Percentiles rank a stretch among this genome's conserved stretches.
Evolutionary conservation across 1,140 invertebrate species (phyloP).

Genomic region (Cotesia typhae): DNA sequence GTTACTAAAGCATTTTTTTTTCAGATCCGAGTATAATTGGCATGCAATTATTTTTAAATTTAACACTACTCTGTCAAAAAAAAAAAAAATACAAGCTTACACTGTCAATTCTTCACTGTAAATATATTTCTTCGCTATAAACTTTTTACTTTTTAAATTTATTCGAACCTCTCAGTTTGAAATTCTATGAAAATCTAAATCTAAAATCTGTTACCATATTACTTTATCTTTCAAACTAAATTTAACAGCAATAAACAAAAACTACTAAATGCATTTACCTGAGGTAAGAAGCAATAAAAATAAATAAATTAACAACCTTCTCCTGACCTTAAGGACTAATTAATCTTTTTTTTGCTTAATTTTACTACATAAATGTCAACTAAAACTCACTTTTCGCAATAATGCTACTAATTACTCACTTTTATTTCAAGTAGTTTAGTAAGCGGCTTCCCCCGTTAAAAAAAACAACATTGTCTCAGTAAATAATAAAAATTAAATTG

Average conservation of each 20-base stretch:
- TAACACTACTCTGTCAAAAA: constrained; percentile 25
- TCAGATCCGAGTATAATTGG: constrained; percentile 27
- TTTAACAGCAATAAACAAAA: background rate
- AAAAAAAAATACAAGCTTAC: constrained; percentile 10
- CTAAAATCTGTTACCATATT: background rate
- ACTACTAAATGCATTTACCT: background rate
- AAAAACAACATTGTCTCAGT: constrained; percentile 33
- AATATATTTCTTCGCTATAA: constrained; percentile 17
- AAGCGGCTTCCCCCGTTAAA: background rate
- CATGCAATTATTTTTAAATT: constrained; percentile 33
- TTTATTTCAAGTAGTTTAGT: background rate
- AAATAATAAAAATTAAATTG: constrained; percentile 27
- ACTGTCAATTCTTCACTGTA: constrained; percentile 24
- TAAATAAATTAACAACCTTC: background rate
- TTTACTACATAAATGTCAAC: background rate
- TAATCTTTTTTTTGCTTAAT: background rate
- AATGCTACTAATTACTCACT: background rate
- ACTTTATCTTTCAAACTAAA: too few species aligned
- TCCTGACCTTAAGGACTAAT: constrained; percentile 11
- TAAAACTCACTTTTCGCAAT: constrained; percentile 12
- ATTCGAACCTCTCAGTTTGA: background rate
- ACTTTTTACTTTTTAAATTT: background rate
- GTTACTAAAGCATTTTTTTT: constrained; percentile 24
- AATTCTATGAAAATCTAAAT: background rate
- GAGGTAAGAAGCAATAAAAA: constrained; percentile 23